Base-by-base conservation (phyloP, 2,888 invertebrate genomes). In the Laothoe populi region DNA sequence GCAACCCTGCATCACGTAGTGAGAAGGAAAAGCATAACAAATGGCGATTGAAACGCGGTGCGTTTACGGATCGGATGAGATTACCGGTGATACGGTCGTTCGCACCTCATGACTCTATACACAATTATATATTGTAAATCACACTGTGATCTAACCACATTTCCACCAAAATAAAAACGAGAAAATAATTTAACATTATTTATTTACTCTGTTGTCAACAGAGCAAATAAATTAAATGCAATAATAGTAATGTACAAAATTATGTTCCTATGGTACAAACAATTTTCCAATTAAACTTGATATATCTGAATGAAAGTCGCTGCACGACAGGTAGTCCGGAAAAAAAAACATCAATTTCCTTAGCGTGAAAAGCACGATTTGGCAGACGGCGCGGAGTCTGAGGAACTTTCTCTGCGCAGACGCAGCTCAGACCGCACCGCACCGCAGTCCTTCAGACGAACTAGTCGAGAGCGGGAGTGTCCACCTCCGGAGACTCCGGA, bases 351-450 rank as follows among this genome's bases (percentile, higher is more conserved):
- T 87, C 77, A 82, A 85, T 90, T 88, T 85, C 73, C 81, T 84
- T 83, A 83, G 83, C 89, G 85, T 88, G 88, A 90, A 91, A 89
- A 88, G 84, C 81, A 70, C 80, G 81, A 85, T 87, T 90, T 89
- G 92, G 89, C 90, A 91, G 92, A 88, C 92, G 88, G 83, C 89
- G 83, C 84, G 83, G 88, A 90, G 92, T 92, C 92, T 92, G 90
- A 84, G 81, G 84, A 86, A 90, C 92, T 92, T 92, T 91, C 92
- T 89, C 91, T 86, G 90, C 84, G 84, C 84, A 77, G 78, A 79
- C 83, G 82, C 81, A 76, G 81, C 79, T 71, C 69, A 71, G 74
- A 70, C 73, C 70, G 71, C 73, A 66, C 72, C 71, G 75, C 78
- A 80, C 79, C 86, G 83, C 76, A 81, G 77, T 86, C 83, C 83